Evolutionary conservation across 2,888 invertebrate species (phyloP), one percentile per base, ranked within the genome.

Genomic region (Nomada flava): DNA sequence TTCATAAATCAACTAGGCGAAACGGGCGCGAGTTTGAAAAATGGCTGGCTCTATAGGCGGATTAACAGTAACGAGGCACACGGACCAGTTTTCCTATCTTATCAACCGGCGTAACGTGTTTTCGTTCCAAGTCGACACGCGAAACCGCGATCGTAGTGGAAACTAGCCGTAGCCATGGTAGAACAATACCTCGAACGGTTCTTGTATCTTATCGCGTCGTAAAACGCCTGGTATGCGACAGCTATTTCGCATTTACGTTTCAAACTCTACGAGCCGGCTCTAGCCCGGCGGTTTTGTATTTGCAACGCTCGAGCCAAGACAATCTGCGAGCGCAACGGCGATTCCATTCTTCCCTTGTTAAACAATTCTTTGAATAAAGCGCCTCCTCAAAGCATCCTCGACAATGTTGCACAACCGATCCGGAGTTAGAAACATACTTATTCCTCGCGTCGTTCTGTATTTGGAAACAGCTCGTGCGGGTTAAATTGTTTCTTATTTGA

Each of bases 101-200:
- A 72, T 72, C 72, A 42, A 0, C n/a, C 44, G 64, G 36, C 36
- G 44, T 64, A 55, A 72, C n/a, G 42, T 26, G 72, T 72, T 72
- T 64, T 15, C 15, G 20, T 47, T 44, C 11, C n/a, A 15, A 18
- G 29, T 7, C 2, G 72, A 44, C 26, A 72, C 44, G 47, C 26
- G 20, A 47, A n/a, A 53, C 42, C n/a, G 23, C 52, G 26, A 15
- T 18, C 18, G 59, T 20, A 11, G 1, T 36, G 36, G 36, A 36
- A 15, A 26, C 26, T n/a, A n/a, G 26, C 52, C 36, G 11, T 23
- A 4, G 11, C 47, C 15, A 2, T 10, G 10, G 42, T 7, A 53
- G 26, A 72, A 72, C 72, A 64, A 64, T 72, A 18, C 44, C 13
- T 60, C 20, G 20, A 36, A 15, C 29, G 50, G 44, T 23, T 9